Evolutionary conservation across 1,140 invertebrate species (phyloP), one percentile per base, ranked within the genome.

Genomic region (Hestina assimilis): DNA sequence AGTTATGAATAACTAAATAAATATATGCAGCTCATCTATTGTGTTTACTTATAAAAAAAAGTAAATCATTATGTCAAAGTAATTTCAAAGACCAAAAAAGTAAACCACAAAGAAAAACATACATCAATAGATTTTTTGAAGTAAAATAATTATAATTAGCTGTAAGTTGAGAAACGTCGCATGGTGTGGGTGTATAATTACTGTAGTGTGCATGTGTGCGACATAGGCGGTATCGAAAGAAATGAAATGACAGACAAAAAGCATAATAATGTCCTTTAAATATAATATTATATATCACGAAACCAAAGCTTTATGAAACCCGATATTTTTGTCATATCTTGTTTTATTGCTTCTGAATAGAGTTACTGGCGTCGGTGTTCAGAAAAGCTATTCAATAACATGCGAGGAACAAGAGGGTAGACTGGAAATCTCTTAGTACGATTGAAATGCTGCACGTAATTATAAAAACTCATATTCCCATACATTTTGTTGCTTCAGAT

Each of bases 311-410:
- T 86, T 88, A 88, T 88, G 85, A 85, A 88, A 88, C 72, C 77
- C 48, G 83, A 88, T 86, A 88, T 85, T 88, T 87, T 88, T 88
- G 85, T 88, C 85, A 88, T 88, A 88, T 88, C 85, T 79, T 71
- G 72, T 79, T 85, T 86, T 88, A 83, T 85, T 79, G 75, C 73
- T 69, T 54, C 61, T 83, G 76, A 78, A 84, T 82, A 74, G 82
- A 72, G 72, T 73, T 68, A 79, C 70, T 59, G 59, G 63, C 63
- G 64, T 63, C 69, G 61, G 57, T 52, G 59, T 57, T 69, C 59
- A 69, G 67, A 63, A 67, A 65, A 61, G 61, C 72, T 42, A 73
- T 75, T 75, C 60, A 75, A 66, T 59, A 57, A 64, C 57, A 60
- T 59, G 62, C 63, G 57, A 48, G 57, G 45, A 63, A 72, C 56